These are phyloP conservation scores for Arizona elegans DNA, from an alignment of 2,113 vertebrate genomes.

Conservation along the genomic window DNA sequence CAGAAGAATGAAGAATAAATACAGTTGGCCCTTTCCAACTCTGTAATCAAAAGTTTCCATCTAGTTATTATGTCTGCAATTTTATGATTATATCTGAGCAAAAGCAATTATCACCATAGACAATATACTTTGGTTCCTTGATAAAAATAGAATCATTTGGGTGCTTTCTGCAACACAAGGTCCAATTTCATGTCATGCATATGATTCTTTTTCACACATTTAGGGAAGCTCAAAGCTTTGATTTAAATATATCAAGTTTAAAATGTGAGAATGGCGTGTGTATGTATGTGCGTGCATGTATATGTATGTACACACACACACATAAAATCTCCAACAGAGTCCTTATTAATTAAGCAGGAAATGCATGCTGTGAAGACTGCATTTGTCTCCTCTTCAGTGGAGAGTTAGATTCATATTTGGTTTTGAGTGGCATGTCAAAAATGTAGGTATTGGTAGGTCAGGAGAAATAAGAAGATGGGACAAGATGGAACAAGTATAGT, in stretches of 20 bases:
- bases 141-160: not conserved
- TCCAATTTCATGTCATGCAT: not conserved
- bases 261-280: not conserved
- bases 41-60: constrained; percentile 11
- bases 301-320: not conserved
- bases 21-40: not conserved
- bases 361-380: not conserved
- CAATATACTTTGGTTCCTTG: not conserved
- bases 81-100: constrained; percentile 1
- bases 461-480: not conserved
- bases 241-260: not conserved
- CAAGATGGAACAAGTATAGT: not conserved
- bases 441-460: not conserved
- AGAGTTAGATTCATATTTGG: not conserved
- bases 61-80: constrained; percentile 13
- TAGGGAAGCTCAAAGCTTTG: not conserved
- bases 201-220: not conserved
- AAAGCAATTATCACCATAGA: not conserved
- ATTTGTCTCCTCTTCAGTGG: not conserved
- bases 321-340: not conserved
- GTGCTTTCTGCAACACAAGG: not conserved
- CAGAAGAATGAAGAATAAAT: constrained; percentile 3
- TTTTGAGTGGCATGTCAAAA: not conserved
- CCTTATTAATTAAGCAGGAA: not conserved
- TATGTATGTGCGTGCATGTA: not conserved